A percentile compares a stretch with the other conserved stretches of the same genome.
Evolutionary conservation across 2,888 invertebrate species (phyloP).

Genomic region (Drosophila mimica): DNA sequence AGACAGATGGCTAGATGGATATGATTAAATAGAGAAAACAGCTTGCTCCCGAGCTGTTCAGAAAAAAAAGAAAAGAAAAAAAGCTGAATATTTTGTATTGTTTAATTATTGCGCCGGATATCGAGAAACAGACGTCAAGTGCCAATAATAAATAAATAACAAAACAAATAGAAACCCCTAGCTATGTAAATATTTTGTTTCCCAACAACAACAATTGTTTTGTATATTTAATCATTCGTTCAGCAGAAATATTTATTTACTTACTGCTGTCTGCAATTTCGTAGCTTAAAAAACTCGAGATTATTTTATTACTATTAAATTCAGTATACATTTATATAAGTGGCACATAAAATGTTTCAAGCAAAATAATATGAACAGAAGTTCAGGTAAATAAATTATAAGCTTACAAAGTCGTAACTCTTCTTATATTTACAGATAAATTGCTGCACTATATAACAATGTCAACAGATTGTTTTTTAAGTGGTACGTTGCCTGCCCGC

Average conservation of each 20-base stretch:
- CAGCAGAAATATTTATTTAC: constrained; percentile 10
- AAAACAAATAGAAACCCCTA: neutral
- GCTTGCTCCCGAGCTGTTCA: too few species aligned
- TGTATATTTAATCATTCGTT: neutral
- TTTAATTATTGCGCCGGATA: constrained; percentile 37
- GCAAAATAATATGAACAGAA: neutral
- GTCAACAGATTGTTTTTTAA: neutral
- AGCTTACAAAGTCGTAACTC: neutral
- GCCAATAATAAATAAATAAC: constrained; percentile 1
- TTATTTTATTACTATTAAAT: neutral
- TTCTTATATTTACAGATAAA: neutral
- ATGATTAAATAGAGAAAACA: neutral
- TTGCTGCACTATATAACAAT: neutral
- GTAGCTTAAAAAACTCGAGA: neutral
- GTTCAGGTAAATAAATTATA: neutral
- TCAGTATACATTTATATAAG: neutral
- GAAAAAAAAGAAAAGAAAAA: neutral
- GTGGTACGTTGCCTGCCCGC: neutral
- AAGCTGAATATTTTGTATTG: constrained; percentile 4
- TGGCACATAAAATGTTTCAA: neutral
- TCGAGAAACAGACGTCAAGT: constrained; percentile 15
- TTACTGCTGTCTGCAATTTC: neutral
- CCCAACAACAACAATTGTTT: neutral
- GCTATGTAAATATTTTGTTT: neutral
- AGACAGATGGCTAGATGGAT: constrained; percentile 3